Percentiles rank a stretch among this genome's conserved stretches.
phyloP scores from a whole-genome alignment of 2,113 vertebrate genomes.

The Rana temporaria region DNA sequence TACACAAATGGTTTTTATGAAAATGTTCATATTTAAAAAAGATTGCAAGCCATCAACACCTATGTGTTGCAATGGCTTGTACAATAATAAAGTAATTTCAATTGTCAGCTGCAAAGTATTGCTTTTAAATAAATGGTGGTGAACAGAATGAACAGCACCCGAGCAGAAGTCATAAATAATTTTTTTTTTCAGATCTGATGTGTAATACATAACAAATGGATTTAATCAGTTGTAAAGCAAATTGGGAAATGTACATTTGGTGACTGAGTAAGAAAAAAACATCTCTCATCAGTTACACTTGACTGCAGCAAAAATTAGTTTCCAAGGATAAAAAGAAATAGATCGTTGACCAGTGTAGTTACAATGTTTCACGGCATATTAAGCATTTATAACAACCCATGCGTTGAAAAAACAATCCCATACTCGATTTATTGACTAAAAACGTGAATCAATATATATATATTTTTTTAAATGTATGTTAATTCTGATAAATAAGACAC shows the following conservation, averaged over 20 bases:
- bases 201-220: constrained; percentile 55
- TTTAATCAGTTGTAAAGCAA: constrained; percentile 64
- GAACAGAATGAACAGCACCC: constrained; percentile 58
- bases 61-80: constrained; percentile 2
- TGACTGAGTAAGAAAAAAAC: constrained; percentile 61
- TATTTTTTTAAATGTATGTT: constrained; percentile 71
- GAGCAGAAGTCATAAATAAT: constrained; percentile 31
- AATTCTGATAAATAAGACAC: constrained; percentile 44
- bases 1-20: not conserved
- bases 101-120: constrained; percentile 32
- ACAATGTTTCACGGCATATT: constrained; percentile 68
- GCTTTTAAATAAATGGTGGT: constrained; percentile 52
- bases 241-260: constrained; percentile 65
- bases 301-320: constrained; percentile 75
- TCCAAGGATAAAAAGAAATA: constrained; percentile 73
- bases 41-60: not conserved
- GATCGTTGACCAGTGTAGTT: constrained; percentile 70
- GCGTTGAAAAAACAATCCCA: constrained; percentile 68
- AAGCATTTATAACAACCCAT: constrained; percentile 71
- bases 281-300: constrained; percentile 71
- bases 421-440: constrained; percentile 65
- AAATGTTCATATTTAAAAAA: not conserved
- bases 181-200: constrained; percentile 58
- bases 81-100: constrained; percentile 20
- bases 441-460: constrained; percentile 66